Base-by-base conservation (phyloP, 2,797 vertebrate genomes). In the Hybognathus amarus region DNA sequence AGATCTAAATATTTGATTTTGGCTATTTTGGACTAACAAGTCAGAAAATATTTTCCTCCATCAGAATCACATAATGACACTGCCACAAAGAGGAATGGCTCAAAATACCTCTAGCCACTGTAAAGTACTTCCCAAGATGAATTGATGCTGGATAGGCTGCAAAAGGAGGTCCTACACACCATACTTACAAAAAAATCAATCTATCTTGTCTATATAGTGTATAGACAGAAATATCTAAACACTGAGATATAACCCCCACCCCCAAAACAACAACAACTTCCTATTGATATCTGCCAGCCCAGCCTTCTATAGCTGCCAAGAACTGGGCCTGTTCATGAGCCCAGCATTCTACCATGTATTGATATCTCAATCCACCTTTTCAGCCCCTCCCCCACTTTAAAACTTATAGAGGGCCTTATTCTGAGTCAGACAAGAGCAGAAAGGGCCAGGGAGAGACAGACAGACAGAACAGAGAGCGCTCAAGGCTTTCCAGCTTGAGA, bases 381-480 rank as follows among this genome's bases (percentile, higher is more conserved):
- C 74, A 38, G 18, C 27, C 10, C 33, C 27, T 52, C 5, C 10
- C n/a, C 12, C 59, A 27, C 24, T 15, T 24, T 27, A 61, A 27
- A 27, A 61, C 12, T 6, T 13, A 27, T 15, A 27, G n/a, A 4
- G 30, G 36, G 52, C 22, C 36, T 56, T 40, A 59, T 59, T 75
- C 22, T 75, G 33, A 13, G 33, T 38, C 83, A 83, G 69, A 82
- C 42, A 50, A 59, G 61, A 89, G 84, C 84, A 63, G 27, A 74
- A 36, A 56, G 33, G 30, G 12, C 71, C 50, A 70, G 42, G 42
- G 7, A 45, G 13, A 70, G n/a, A 70, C 12, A 59, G 64, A 70
- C 13, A 64, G 24, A 47, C 13, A 79, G 47, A 83, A 77, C 71
- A 66, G 64, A 67, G 52, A 50, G 71, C 12, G 59, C 73, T 33